Evolutionary conservation across 2,797 vertebrate genomes (phyloP), one percentile per base, ranked within the genome.

Genomic region (Clamator glandarius): DNA sequence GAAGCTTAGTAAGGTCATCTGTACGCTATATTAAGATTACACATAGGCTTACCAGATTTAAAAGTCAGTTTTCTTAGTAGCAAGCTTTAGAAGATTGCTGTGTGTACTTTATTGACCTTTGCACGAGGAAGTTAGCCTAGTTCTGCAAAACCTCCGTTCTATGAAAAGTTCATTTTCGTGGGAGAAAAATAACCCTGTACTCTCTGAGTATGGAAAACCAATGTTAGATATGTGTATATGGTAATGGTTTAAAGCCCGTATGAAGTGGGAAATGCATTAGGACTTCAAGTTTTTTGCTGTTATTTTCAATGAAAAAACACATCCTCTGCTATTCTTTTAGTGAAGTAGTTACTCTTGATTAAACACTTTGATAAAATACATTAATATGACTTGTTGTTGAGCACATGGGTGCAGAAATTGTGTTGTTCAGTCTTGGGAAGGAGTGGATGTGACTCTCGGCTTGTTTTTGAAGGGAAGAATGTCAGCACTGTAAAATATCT

Each of bases 1-100:
- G 95, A 85, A 93, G 93, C 96, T 97, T 84, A 36, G 95, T 96
- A 97, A 97, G 97, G 97, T 97, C 97, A 97, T 88, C 92, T 78
- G 96, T 74, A 96, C 93, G 96, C 97, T 95, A 62, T 82, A 88
- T 88, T 92, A 96, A 69, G 95, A 39, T 62, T 95, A 90, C 86
- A 44, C 59, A 89, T 80, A 88, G 95, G 82, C 89, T 76, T 54
- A 90, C 35, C 88, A 79, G 82, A 75, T 92, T 95, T 58, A 74
- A 96, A 93, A 96, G 96, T 84, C 88, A 70, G 74, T 90, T 95
- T 97, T 95, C 84, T 91, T 88, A 61, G 93, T 72, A 89, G 77
- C 90, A 89, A 89, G 93, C 50, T 75, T 55, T 68, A 51, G 88
- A 69, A 93, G 80, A 72, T 87, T 96, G 90, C 61, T 21, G 35